These are phyloP conservation scores for Drosophila parvula DNA, from an alignment of 1,140 invertebrate species.

Conservation along the genomic window DNA sequence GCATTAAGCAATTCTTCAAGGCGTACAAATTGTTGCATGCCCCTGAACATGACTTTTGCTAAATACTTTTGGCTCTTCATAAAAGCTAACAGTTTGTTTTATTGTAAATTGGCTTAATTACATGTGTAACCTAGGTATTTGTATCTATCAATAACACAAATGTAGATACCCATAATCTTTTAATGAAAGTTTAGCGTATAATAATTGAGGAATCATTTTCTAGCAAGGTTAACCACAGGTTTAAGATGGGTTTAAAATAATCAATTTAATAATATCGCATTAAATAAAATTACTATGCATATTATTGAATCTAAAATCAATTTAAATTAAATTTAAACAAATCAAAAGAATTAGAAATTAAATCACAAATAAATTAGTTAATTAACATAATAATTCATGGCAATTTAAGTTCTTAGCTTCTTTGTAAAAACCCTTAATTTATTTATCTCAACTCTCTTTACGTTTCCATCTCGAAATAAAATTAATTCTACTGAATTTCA, in stretches of 20 bases:
- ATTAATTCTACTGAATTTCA: conserved; percentile 5
- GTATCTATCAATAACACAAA: too few relatives aligned
- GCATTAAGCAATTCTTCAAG: conserved; percentile 27
- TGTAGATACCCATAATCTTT: not conserved
- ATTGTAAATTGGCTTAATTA: too few relatives aligned
- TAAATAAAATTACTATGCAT: too few relatives aligned
- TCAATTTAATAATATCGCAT: too few relatives aligned
- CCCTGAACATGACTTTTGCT: conserved; percentile 53
- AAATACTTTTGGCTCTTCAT: not conserved
- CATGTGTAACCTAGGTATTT: conserved; percentile 4
- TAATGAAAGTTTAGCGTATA: not conserved
- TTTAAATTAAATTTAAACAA: too few relatives aligned
- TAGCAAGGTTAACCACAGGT: not conserved
- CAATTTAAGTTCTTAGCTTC: not conserved
- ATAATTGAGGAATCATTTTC: not conserved
- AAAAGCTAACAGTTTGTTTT: not conserved
- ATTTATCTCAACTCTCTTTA: not conserved
- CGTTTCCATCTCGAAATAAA: not conserved
- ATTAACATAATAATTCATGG: not conserved
- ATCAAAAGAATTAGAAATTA: too few relatives aligned
- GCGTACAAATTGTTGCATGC: conserved; percentile 34
- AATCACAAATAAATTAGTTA: not conserved
- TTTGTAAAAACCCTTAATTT: too few relatives aligned
- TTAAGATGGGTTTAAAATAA: not conserved
- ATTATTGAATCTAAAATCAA: too few relatives aligned